phyloP scores from a whole-genome alignment of 2,113 vertebrate genomes.

The Lamprologus callipterus region DNA sequence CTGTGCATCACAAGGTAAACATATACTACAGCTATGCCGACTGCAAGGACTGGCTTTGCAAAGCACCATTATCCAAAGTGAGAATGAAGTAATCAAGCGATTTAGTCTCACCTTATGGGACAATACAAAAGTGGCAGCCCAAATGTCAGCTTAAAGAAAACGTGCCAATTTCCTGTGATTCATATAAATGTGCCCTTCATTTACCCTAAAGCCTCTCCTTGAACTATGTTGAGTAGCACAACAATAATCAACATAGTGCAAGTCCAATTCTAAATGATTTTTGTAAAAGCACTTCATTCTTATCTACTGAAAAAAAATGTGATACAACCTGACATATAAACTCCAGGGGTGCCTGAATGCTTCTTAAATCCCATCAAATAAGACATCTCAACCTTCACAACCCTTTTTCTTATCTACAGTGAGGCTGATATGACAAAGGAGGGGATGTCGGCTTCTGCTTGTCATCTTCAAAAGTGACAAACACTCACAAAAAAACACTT shows the following conservation, averaged over 20 bases:
- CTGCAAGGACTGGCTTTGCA: conserved; percentile 26
- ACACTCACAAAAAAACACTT: background rate
- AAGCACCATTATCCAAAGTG: conserved; percentile 38
- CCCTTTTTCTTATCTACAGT: background rate
- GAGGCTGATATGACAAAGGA: conserved; percentile 1
- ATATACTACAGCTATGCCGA: background rate
- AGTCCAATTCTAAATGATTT: conserved; percentile 25
- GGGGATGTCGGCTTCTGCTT: background rate
- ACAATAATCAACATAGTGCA: conserved; percentile 21
- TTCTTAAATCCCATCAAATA: conserved; percentile 16
- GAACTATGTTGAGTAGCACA: conserved; percentile 7
- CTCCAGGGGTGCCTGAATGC: conserved; percentile 6
- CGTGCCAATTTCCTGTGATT: conserved; percentile 34
- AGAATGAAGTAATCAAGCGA: conserved; percentile 40
- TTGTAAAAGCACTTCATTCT: conserved; percentile 11
- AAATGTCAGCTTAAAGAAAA: conserved; percentile 56
- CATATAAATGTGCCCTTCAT: conserved; percentile 48
- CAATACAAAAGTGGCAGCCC: conserved; percentile 40
- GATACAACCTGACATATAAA: conserved; percentile 4
- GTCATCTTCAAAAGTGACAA: background rate
- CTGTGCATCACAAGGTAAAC: background rate
- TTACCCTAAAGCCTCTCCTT: conserved; percentile 35
- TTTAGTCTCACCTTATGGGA: conserved; percentile 33
- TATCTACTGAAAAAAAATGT: conserved; percentile 9
- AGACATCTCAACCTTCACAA: conserved; percentile 33